phyloP scores from a whole-genome alignment of 1,140 invertebrate species.

The Anastrepha ludens region DNA sequence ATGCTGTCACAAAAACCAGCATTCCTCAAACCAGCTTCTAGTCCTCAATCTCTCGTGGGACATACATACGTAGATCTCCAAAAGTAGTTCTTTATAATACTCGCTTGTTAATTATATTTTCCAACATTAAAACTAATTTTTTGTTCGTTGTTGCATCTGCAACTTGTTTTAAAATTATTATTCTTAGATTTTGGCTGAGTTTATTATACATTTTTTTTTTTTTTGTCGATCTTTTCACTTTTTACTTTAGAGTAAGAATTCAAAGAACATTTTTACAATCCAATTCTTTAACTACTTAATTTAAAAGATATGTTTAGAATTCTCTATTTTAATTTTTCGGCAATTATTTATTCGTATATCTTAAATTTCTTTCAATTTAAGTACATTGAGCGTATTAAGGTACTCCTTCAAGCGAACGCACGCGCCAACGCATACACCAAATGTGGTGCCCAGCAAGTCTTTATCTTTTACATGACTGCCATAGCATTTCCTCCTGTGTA shows the following conservation, averaged over 20 bases:
- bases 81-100: no score
- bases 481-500: conserved; percentile 71
- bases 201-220: background rate
- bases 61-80: no score
- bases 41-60: no score
- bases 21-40: no score
- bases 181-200: background rate
- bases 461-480: conserved; percentile 61
- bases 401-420: background rate
- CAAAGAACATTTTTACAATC: conserved; percentile 25
- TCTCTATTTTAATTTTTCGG: conserved; percentile 29
- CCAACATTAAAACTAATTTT: no score
- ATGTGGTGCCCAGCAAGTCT: background rate
- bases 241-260: background rate
- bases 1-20: no score
- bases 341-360: conserved; percentile 13
- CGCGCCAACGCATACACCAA: background rate
- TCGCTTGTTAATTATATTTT: no score
- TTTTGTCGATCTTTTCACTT: no score
- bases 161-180: conserved; percentile 6
- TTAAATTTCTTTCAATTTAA: conserved; percentile 37
- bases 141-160: background rate
- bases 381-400: conserved; percentile 29
- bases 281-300: conserved; percentile 19
- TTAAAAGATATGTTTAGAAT: conserved; percentile 14